Evolutionary conservation across 2,888 invertebrate genomes (phyloP).

Genomic region (Isoperla grammatica): DNA sequence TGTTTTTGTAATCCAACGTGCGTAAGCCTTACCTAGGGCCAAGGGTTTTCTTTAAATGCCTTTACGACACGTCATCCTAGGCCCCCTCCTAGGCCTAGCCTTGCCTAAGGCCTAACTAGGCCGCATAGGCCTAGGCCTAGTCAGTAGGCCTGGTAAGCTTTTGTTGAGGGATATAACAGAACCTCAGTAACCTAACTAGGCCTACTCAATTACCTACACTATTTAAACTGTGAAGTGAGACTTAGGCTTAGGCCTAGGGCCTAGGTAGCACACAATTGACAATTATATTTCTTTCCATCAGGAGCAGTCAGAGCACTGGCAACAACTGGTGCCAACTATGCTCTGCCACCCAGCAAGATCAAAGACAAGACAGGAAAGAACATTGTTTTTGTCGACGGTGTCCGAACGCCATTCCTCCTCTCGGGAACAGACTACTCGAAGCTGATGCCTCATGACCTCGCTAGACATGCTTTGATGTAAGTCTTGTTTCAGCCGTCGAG

Average conservation of each 20-base stretch:
- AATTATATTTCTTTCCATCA: background rate
- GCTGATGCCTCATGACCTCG: conserved; percentile 94
- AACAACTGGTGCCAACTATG: conserved; percentile 2
- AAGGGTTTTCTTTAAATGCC: too few relatives aligned
- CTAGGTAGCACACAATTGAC: conserved; percentile 1
- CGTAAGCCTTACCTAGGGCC: too few relatives aligned
- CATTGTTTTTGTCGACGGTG: conserved; percentile 94
- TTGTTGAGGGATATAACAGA: too few relatives aligned
- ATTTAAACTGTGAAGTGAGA: too few relatives aligned
- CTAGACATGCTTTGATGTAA: conserved; percentile 82
- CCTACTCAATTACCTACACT: too few relatives aligned
- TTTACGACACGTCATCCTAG: too few relatives aligned
- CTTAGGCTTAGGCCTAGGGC: background rate
- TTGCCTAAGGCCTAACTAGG: too few relatives aligned
- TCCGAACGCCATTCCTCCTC: conserved; percentile 89
- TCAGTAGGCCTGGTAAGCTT: too few relatives aligned
- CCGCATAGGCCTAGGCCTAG: too few relatives aligned
- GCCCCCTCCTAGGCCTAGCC: too few relatives aligned
- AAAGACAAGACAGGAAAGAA: conserved; percentile 66
- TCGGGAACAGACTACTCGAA: conserved; percentile 92
- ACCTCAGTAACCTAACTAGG: too few relatives aligned
- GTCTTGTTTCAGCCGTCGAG: conserved; percentile 42
- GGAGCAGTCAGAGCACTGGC: conserved; percentile 8
- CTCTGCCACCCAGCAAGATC: conserved; percentile 48
- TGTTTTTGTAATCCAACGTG: too few relatives aligned